These are phyloP conservation scores for Antheraea mylitta DNA, from an alignment of 1,140 invertebrate genomes.

Conservation along the genomic window DNA sequence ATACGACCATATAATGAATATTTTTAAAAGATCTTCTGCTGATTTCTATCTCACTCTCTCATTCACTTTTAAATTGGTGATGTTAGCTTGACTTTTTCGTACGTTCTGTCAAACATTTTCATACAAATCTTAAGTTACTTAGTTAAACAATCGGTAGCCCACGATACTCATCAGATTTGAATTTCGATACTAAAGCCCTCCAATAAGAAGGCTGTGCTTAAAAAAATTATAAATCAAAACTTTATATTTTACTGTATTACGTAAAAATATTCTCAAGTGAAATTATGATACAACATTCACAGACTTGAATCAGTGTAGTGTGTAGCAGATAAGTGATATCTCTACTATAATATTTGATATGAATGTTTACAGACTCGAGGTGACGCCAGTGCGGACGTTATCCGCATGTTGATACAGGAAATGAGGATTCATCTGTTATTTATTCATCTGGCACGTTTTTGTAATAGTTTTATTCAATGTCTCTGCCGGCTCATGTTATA, in stretches of 20 bases:
- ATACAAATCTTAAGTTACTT: no score
- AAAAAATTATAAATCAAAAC: no score
- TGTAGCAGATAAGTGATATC: conserved; percentile 17
- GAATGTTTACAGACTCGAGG: conserved; percentile 8
- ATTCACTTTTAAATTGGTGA: no score
- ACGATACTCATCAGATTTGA: no score
- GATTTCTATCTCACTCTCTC: no score
- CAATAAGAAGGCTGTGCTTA: no score
- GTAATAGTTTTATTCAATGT: background rate
- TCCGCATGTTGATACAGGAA: conserved; percentile 15
- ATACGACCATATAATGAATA: no score
- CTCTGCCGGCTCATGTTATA: background rate
- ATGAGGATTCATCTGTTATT: conserved; percentile 15
- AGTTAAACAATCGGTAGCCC: no score
- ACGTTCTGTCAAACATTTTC: no score
- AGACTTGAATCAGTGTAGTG: conserved; percentile 11
- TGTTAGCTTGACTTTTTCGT: no score
- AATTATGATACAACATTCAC: background rate
- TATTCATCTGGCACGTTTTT: conserved; percentile 12
- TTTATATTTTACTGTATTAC: background rate
- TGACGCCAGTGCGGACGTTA: conserved; percentile 11
- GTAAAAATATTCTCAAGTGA: background rate
- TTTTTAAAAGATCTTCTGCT: no score
- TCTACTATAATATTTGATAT: conserved; percentile 17
- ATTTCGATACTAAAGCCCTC: no score